A percentile compares a stretch with the other conserved stretches of the same genome.
These are phyloP conservation scores for Cheirogaleus major DNA, from an alignment of 2,797 vertebrate genomes.

Conservation along the genomic window DNA sequence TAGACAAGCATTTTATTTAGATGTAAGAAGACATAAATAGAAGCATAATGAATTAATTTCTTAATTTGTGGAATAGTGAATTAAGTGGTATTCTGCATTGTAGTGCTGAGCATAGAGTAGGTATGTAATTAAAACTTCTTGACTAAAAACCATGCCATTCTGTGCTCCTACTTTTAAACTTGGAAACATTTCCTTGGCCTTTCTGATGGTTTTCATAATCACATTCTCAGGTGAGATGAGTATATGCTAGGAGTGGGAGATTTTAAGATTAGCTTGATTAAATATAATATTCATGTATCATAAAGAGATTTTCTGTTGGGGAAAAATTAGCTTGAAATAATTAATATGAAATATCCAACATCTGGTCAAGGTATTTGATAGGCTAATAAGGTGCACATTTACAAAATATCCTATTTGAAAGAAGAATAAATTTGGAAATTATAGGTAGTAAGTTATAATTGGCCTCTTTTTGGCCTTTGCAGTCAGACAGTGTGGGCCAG, in stretches of 20 bases:
- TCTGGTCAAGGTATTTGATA: constrained; percentile 24
- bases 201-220: constrained; percentile 3
- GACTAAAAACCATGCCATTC: background rate
- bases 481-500: background rate
- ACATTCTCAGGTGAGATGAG: background rate
- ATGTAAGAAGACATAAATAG: background rate
- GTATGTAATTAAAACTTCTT: background rate
- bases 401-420: background rate
- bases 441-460: background rate
- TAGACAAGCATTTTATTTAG: background rate
- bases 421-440: constrained; percentile 4
- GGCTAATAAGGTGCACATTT: background rate
- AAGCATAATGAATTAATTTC: background rate
- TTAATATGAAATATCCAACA: background rate
- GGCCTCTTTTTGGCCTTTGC: background rate
- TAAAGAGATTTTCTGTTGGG: background rate
- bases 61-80: background rate
- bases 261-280: constrained; percentile 31
- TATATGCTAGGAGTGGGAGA: background rate
- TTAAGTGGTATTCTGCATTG: background rate
- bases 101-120: background rate
- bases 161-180: background rate
- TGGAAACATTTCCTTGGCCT: background rate
- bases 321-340: constrained; percentile 34
- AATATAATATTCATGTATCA: background rate